Base-by-base conservation (phyloP, 2,797 vertebrate species). In the Sebastes dallii region DNA sequence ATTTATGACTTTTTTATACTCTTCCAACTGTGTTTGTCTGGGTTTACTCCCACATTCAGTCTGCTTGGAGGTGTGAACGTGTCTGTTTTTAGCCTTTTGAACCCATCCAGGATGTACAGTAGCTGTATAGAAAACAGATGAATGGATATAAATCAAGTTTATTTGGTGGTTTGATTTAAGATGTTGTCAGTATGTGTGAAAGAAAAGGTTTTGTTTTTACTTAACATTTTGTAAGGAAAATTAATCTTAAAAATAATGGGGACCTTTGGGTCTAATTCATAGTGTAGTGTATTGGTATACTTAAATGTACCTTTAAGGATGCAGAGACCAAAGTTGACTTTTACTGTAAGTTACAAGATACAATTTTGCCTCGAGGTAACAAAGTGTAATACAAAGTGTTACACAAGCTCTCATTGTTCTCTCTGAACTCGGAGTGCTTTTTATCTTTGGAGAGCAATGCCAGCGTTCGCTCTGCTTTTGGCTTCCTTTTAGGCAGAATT, bases 1-100 rank as follows among this genome's bases (percentile, higher is more conserved):
- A 75, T 89, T 86, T 86, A 75, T 75, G 62, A 70, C 82, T 84
- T 77, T 22, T 50, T 20, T 50, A 50, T 46, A 46, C 71, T 76
- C 78, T 60, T 81, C 69, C 71, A 60, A 56, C 29, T 61, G 32
- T 60, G 64, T 75, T 36, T 83, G 66, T 20, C 76, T 69, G 61
- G 36, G 62, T 70, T 56, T 55, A 20, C 64, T 72, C 52, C 67
- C 46, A 78, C 34, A 69, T 55, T 5, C 73, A 32, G 20, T 61
- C 61, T n/a, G 55, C 18, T 55, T 80, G 55, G 16, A 66, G 71
- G 74, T 76, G 36, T 78, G 59, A 74, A 69, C 10, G 59, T 56
- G 59, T 56, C 62, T 86, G 54, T 61, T 52, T 75, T 77, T 60
- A 56, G 29, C 54, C n/a, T 54, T 25, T 69, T 77, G 46, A 78